Conservation (phyloP, 2,113 vertebrate genomes). For the Ibidorhyncha struthersii region DNA sequence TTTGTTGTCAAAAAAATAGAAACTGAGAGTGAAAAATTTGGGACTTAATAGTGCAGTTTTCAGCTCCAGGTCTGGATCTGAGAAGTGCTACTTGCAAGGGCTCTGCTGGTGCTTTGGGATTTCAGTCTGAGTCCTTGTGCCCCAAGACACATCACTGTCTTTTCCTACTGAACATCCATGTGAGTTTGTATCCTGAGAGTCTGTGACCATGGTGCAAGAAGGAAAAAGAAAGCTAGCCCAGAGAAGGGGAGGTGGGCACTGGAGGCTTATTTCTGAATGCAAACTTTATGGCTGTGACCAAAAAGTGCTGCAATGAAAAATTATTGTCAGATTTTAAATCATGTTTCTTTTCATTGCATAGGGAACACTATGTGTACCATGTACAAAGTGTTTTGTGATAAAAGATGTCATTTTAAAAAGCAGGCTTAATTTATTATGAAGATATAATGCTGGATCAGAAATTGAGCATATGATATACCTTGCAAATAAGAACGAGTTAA, state of each 20-base stretch:
- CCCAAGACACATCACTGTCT: neutral
- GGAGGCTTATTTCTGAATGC: neutral
- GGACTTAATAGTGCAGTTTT: neutral
- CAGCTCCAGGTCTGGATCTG: neutral
- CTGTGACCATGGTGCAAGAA: neutral
- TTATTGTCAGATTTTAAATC: neutral
- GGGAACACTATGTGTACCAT: neutral
- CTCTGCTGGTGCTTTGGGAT: neutral
- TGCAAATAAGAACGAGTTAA: neutral
- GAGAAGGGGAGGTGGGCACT: neutral
- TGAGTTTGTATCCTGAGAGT: neutral
- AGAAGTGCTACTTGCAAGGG: neutral
- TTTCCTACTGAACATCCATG: neutral
- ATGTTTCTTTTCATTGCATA: neutral
- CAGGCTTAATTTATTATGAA: neutral
- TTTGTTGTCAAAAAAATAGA: neutral
- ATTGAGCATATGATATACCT: neutral
- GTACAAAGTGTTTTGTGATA: neutral
- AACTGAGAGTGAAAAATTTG: neutral
- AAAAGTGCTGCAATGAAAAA: neutral
- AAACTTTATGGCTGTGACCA: neutral
- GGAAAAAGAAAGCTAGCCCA: neutral
- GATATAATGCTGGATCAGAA: neutral
- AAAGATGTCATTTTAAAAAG: neutral
- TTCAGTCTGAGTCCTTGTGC: neutral